phyloP scores from a whole-genome alignment of 2,797 vertebrate species.

The Zonotrichia albicollis region DNA sequence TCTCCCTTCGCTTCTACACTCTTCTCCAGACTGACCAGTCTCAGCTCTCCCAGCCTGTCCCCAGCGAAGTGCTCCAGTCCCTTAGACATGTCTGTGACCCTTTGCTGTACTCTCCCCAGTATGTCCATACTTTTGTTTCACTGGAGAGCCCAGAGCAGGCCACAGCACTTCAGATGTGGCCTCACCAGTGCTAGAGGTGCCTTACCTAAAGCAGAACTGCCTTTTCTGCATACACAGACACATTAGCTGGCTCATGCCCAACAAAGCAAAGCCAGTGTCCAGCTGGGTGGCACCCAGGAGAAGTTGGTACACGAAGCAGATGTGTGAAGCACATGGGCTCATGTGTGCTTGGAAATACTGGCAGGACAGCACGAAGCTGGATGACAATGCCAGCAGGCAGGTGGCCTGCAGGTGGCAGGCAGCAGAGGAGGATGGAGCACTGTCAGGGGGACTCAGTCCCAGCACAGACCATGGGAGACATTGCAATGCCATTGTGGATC shows the following conservation, averaged over 20 bases:
- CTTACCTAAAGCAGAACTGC: neutral
- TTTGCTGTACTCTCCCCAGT: neutral
- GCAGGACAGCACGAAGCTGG: neutral
- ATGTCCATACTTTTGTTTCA: neutral
- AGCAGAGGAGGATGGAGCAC: neutral
- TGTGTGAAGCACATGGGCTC: neutral
- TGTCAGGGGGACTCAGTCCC: rapidly evolving
- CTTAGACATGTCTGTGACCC: neutral
- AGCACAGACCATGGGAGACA: neutral
- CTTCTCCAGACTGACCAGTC: neutral
- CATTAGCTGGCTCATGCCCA: neutral
- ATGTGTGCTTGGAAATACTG: neutral
- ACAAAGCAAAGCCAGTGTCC: neutral
- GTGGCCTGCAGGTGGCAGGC: neutral
- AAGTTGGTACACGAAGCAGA: neutral
- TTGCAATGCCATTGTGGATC: neutral
- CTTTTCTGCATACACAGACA: neutral
- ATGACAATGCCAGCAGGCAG: neutral
- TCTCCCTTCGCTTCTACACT: too few species aligned
- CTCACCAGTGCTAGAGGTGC: neutral
- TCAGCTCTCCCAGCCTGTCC: neutral
- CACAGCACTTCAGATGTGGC: neutral
- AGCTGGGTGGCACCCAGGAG: neutral
- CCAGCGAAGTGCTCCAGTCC: neutral
- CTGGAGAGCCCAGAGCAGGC: neutral